Base-by-base conservation (phyloP, 2,797 vertebrate species). In the Characodon lateralis region DNA sequence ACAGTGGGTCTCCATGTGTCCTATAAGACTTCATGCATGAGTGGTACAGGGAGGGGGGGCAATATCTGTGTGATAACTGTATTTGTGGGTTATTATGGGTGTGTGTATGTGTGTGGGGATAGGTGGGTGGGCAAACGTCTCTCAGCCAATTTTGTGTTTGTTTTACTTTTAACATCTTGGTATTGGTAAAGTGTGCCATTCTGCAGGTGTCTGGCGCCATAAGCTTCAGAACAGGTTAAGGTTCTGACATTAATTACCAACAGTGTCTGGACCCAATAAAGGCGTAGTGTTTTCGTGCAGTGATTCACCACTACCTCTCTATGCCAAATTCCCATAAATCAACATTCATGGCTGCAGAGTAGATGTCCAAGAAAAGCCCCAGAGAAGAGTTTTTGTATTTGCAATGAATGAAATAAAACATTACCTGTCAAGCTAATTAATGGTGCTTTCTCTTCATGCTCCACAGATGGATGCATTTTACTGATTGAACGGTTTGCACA, bases 121-220 rank as follows among this genome's bases (percentile, higher is more conserved):
- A 66, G 10, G 83, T 90, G 89, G 83, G 87, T 88, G 88, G 90
- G 83, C 76, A 61, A 65, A 41, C 12, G 6, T 74, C 76, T 79
- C 26, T 20, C 41, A 63, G 71, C 35, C 0, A 18, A 39, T 71
- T 53, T 39, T 56, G 10, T 41, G 66, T 46, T 20, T 53, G 65
- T 72, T 74, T 71, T 84, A 68, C 72, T 39, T 74, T 79, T 73
- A 73, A 82, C 55, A 6, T 82, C 56, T 56, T 35, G 66, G 9
- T 51, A 58, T 83, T 77, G 6, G 77, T 75, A 63, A 73, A 83
- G 63, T 69, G 78, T 85, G 76, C 10, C 35, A 12, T 82, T 75
- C 41, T 75, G 85, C 83, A 81, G 58, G 83, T 70, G 73, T 51
- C 79, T 70, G 0, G 69, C 73, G 2, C 51, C 18, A 0, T 12